Evolutionary conservation across 2,113 vertebrate species (phyloP).

Genomic region (Eurypyga helias): DNA sequence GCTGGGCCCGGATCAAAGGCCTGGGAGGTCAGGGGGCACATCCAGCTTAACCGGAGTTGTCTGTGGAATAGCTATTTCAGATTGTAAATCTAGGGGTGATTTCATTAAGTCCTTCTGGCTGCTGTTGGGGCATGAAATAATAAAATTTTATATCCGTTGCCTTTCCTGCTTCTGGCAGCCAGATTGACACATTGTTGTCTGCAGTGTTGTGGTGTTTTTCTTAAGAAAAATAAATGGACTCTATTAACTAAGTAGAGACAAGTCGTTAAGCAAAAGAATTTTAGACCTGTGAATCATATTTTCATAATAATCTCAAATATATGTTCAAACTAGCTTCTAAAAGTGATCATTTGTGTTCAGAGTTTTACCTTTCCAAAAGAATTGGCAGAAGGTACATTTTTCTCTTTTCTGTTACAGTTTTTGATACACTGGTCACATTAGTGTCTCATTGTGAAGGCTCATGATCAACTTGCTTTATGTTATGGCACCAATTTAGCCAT

Average conservation of each 20-base stretch:
- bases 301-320: background rate
- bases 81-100: conserved; percentile 83
- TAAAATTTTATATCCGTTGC: conserved; percentile 83
- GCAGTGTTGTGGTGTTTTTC: conserved; percentile 32
- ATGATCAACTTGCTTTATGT: background rate
- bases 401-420: background rate
- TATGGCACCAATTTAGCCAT: background rate
- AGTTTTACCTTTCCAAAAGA: background rate
- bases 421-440: background rate
- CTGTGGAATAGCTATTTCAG: conserved; percentile 84
- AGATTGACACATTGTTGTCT: conserved; percentile 73
- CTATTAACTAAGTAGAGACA: conserved; percentile 39
- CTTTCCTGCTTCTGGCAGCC: conserved; percentile 80
- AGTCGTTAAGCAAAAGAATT: conserved; percentile 14
- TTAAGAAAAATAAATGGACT: conserved; percentile 43
- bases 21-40: conserved; percentile 77
- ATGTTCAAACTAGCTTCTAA: background rate
- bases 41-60: conserved; percentile 77
- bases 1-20: conserved; percentile 81
- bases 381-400: background rate
- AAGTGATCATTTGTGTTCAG: background rate
- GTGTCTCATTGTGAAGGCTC: background rate
- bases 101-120: conserved; percentile 86
- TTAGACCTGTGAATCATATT: background rate
- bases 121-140: conserved; percentile 82